These are phyloP conservation scores for Neelides folsomi DNA, from an alignment of 2,888 invertebrate species.

Conservation along the genomic window DNA sequence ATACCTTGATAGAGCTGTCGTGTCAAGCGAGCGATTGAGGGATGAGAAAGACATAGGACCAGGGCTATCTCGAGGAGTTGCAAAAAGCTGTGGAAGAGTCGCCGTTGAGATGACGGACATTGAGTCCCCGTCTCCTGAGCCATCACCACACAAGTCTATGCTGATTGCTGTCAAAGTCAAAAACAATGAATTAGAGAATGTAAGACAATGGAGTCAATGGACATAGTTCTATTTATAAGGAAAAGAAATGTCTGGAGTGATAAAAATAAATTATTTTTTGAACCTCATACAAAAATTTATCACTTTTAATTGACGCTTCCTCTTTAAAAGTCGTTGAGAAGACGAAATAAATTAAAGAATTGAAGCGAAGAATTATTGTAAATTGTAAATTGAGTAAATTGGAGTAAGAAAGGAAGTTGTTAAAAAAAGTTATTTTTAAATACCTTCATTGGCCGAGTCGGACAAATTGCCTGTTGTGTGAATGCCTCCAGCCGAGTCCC, in stretches of 20 bases:
- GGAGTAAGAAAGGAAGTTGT: no score
- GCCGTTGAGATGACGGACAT: constrained; percentile 43
- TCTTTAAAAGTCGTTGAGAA: no score
- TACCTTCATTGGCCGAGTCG: constrained; percentile 63
- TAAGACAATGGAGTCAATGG: no score
- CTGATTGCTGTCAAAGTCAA: constrained; percentile 24
- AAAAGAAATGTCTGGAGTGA: no score
- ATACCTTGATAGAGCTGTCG: constrained; percentile 47
- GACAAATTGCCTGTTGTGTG: constrained; percentile 51
- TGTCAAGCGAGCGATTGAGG: constrained; percentile 47
- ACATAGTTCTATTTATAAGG: no score
- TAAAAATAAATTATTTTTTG: no score
- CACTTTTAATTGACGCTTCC: no score
- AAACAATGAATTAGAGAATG: constrained; percentile 1
- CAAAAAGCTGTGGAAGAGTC: constrained; percentile 39
- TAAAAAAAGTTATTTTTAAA: constrained; percentile 25
- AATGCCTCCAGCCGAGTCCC: constrained; percentile 53
- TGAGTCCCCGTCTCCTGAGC: constrained; percentile 33
- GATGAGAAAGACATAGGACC: constrained; percentile 29
- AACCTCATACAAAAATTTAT: no score
- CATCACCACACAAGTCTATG: constrained; percentile 31
- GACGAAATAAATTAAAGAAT: no score
- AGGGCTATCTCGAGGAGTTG: constrained; percentile 31
- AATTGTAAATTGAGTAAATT: no score
- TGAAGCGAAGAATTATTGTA: no score